These are phyloP conservation scores for Cynocephalus volans DNA, from an alignment of 2,113 vertebrate species.

Conservation along the genomic window DNA sequence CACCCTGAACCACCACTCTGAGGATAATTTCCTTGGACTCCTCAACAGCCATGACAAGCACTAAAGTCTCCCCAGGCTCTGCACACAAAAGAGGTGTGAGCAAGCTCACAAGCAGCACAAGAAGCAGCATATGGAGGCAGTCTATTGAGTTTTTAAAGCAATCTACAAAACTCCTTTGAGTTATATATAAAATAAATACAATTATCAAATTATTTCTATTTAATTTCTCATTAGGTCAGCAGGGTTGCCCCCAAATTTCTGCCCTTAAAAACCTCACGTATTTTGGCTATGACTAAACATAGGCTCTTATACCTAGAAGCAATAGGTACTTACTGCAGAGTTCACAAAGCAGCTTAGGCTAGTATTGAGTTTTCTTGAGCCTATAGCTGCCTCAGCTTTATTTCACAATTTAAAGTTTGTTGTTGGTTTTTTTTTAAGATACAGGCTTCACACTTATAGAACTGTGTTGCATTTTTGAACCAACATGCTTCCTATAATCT, in stretches of 20 bases:
- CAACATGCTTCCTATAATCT: background rate
- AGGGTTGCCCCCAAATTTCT: slow-evolving; percentile 6
- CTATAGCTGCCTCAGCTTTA: background rate
- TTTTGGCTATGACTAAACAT: background rate
- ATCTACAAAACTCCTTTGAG: background rate
- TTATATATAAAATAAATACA: slow-evolving; percentile 16
- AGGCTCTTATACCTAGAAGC: background rate
- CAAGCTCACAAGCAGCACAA: background rate
- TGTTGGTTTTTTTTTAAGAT: background rate
- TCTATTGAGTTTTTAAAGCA: background rate
- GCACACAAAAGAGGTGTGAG: background rate
- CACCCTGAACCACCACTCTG: background rate
- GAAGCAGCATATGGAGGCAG: background rate
- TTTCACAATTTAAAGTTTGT: background rate
- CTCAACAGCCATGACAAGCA: background rate
- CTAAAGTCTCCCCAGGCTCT: too few relatives aligned
- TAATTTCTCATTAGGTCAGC: slow-evolving; percentile 15
- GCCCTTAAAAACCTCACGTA: background rate
- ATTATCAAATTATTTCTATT: slow-evolving; percentile 18
- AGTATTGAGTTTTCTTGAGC: background rate
- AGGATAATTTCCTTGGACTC: background rate
- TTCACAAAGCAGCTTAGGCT: background rate
- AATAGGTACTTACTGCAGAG: background rate
- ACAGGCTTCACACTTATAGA: background rate
- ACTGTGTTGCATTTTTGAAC: background rate